phyloP scores from a whole-genome alignment of 2,113 vertebrate species.

The Baryphthengus martii region DNA sequence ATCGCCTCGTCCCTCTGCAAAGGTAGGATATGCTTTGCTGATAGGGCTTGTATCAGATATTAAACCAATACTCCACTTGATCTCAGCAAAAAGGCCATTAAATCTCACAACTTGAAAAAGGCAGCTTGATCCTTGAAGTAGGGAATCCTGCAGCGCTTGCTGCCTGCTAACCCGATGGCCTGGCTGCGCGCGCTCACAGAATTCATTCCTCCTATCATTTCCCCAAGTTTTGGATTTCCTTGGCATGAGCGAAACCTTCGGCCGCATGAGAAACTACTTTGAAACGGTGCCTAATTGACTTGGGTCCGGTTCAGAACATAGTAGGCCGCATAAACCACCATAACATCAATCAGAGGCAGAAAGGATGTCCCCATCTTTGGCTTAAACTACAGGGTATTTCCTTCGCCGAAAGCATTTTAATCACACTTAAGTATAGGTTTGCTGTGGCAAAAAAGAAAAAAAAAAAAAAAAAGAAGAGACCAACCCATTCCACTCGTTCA shows the following conservation, averaged over 20 bases:
- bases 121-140: constrained; percentile 25
- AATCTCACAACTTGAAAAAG: constrained; percentile 46
- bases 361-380: constrained; percentile 41
- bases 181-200: neutral
- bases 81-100: constrained; percentile 47
- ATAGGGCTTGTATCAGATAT: constrained; percentile 15
- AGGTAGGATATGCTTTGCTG: neutral
- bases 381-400: constrained; percentile 48
- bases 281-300: constrained; percentile 50
- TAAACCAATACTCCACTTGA: constrained; percentile 14
- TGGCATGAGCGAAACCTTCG: neutral
- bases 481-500: neutral
- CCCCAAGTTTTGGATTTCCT: neutral
- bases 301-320: constrained; percentile 39
- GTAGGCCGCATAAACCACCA: constrained; percentile 53
- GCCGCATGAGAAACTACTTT: constrained; percentile 17
- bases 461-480: neutral
- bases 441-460: neutral
- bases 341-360: constrained; percentile 25
- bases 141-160: constrained; percentile 4
- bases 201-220: neutral
- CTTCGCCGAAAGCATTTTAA: constrained; percentile 55
- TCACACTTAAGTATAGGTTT: constrained; percentile 60
- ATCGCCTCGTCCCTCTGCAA: neutral
- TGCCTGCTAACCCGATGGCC: constrained; percentile 28